Evolutionary conservation across 2,797 vertebrate genomes (phyloP), one percentile per base, ranked within the genome.

Genomic region (Poecilia picta): DNA sequence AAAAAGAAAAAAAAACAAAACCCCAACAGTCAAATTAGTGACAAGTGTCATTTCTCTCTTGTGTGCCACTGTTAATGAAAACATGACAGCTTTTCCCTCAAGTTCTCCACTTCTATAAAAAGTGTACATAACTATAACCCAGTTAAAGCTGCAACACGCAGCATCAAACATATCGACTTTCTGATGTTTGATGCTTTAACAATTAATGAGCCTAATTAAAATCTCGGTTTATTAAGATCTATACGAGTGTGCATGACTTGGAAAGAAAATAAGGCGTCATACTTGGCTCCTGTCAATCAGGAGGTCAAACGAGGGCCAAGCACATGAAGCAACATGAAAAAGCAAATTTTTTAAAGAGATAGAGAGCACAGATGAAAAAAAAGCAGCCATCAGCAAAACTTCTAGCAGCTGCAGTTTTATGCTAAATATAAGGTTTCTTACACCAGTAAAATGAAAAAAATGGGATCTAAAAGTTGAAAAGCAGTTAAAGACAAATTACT

Each of bases 101-200:
- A 86, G 70, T 43, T 18, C 70, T 80, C 28, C 11, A 57, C 73
- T 73, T 78, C 81, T 80, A 77, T 43, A 20, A 39, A 31, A 70
- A 81, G 81, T 89, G 75, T 66, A 75, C 89, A 51, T 23, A 47
- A n/a, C 15, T n/a, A 80, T 76, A 79, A 88, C 81, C 87, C 79
- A 91, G 91, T 89, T 89, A 87, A 76, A 91, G 87, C 73, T 74
- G 82, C 25, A 43, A 75, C 72, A 83, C 74, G 92, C 87, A 88
- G 85, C 79, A 86, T 87, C 87, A 85, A 79, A 41, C 73, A 73
- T 76, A 76, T 72, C 86, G 82, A 55, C 81, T 68, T 33, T 62
- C 74, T 74, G 75, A 87, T 66, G 78, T 82, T n/a, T n/a, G n/a
- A n/a, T n/a, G n/a, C n/a, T n/a, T n/a, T n/a, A 71, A 36, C 1